Evolutionary conservation across 1,140 invertebrate genomes (phyloP).

Genomic region (Piezodorus guildinii): DNA sequence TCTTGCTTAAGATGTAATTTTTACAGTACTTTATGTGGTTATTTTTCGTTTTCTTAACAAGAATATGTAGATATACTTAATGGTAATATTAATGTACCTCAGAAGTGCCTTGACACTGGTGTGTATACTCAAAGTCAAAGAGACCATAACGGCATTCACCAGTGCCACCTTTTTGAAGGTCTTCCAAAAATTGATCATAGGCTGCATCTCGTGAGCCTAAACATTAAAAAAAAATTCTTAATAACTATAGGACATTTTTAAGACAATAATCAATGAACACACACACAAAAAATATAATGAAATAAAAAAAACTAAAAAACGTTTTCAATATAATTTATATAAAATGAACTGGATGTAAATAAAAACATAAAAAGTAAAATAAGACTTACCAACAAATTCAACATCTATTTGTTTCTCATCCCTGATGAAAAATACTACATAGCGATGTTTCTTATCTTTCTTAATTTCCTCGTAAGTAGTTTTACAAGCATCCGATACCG

Average conservation of each 20-base stretch:
- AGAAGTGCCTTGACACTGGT: conserved; percentile 86
- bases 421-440: conserved; percentile 89
- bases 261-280: too few species aligned
- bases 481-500: conserved; percentile 87
- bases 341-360: too few species aligned
- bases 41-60: too few species aligned
- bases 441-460: conserved; percentile 93
- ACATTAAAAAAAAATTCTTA: conserved; percentile 22
- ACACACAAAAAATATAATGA: too few species aligned
- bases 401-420: conserved; percentile 91
- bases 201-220: conserved; percentile 60
- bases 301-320: too few species aligned
- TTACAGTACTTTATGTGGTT: too few species aligned
- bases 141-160: conserved; percentile 89
- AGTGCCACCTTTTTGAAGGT: conserved; percentile 77
- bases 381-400: conserved; percentile 59
- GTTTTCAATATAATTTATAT: too few species aligned
- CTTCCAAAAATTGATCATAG: conserved; percentile 81
- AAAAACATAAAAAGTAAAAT: too few species aligned
- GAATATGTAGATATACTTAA: background rate
- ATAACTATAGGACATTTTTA: too few species aligned
- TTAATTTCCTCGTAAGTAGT: conserved; percentile 93
- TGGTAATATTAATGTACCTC: conserved; percentile 42
- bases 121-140: conserved; percentile 90
- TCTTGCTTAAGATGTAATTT: too few species aligned